These are phyloP conservation scores for Notolepis coatsorum DNA, from an alignment of 2,797 vertebrate species.

Conservation along the genomic window DNA sequence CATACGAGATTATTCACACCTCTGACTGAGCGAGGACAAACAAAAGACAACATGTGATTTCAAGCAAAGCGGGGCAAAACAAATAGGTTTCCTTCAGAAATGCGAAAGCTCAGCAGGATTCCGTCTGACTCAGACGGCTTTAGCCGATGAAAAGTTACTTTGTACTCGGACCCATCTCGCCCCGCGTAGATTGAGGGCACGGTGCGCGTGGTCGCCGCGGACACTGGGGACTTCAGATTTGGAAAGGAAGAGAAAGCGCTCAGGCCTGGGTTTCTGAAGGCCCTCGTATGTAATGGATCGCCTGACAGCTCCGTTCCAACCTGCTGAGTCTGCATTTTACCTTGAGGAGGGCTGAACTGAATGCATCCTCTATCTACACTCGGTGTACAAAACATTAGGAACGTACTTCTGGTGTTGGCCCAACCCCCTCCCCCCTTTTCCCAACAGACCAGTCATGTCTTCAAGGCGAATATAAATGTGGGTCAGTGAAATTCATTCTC, in stretches of 20 bases:
- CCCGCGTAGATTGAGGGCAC: conserved; percentile 35
- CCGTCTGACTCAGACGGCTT: conserved; percentile 14
- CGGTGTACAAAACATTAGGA: too few species aligned
- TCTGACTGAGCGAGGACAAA: conserved; percentile 34
- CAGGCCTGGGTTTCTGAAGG: conserved; percentile 31
- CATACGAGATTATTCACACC: conserved; percentile 17
- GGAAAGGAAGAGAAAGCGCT: conserved; percentile 17
- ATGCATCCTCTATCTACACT: too few species aligned
- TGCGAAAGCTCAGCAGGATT: conserved; percentile 2
- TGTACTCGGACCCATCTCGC: conserved; percentile 30
- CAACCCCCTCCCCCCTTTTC: too few species aligned
- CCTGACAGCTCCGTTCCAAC: neutral
- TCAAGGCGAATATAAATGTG: too few species aligned
- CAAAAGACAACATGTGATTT: conserved; percentile 17
- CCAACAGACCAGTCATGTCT: too few species aligned
- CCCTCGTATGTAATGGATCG: conserved; percentile 29
- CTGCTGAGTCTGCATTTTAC: conserved; percentile 10
- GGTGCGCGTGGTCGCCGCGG: conserved; percentile 24
- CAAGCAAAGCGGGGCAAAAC: neutral
- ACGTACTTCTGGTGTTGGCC: too few species aligned
- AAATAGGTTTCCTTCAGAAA: conserved; percentile 20
- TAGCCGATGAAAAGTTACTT: conserved; percentile 24
- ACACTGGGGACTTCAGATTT: conserved; percentile 18
- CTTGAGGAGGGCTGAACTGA: conserved; percentile 20
- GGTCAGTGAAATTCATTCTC: conserved; percentile 49